Evolutionary conservation across 2,797 vertebrate genomes (phyloP).

Genomic region (Pipistrellus pipistrellus): DNA sequence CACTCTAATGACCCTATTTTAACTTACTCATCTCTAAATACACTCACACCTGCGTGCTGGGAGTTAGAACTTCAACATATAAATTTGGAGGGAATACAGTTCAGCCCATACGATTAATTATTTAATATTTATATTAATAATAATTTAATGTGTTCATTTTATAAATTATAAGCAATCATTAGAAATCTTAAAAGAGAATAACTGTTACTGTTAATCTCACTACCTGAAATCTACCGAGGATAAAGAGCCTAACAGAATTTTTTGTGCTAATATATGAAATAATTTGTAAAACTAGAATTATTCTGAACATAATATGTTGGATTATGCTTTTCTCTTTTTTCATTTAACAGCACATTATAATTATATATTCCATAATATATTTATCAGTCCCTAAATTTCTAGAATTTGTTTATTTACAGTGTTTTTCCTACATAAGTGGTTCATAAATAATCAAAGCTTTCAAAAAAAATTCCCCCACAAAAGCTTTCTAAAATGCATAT

Average conservation of each 20-base stretch:
- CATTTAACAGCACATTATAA: not conserved
- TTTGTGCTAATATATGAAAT: slow-evolving; percentile 20
- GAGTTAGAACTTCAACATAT: not conserved
- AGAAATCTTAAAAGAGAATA: slow-evolving; percentile 32
- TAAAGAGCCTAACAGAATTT: not conserved
- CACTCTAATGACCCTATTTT: not conserved
- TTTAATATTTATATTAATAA: not conserved
- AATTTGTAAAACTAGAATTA: slow-evolving; percentile 35
- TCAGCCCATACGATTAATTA: not conserved
- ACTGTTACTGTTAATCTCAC: slow-evolving; percentile 17
- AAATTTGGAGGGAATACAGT: not conserved
- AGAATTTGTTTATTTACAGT: slow-evolving; percentile 47
- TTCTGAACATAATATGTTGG: not conserved
- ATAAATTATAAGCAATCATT: slow-evolving; percentile 45
- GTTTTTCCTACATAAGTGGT: slow-evolving; percentile 26
- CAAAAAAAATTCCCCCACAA: not conserved
- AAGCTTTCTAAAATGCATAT: slow-evolving; percentile 21
- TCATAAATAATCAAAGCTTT: slow-evolving; percentile 40
- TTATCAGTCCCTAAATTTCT: slow-evolving; percentile 34
- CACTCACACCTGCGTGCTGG: not conserved
- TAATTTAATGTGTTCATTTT: not conserved
- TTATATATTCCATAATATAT: slow-evolving; percentile 1
- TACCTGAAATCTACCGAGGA: not conserved
- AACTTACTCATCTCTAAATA: not conserved
- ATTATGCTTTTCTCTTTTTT: slow-evolving; percentile 45